These are phyloP conservation scores for Dryobota labecula DNA, from an alignment of 2,888 invertebrate genomes.

Conservation along the genomic window DNA sequence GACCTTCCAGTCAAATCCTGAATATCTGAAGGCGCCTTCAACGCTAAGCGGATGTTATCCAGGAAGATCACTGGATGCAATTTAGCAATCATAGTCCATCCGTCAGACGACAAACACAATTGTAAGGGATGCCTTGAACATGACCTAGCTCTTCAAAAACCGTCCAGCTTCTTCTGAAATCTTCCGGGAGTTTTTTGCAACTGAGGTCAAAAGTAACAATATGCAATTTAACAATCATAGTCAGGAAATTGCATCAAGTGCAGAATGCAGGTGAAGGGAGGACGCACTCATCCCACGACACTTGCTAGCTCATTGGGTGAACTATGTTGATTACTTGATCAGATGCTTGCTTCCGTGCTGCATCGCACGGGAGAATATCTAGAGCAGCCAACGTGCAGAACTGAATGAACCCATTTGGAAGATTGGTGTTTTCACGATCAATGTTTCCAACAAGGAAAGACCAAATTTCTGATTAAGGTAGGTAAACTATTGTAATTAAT, in stretches of 20 bases:
- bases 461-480: background rate
- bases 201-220: slow-evolving; percentile 23
- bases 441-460: slow-evolving; percentile 11
- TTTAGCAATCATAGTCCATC: slow-evolving; percentile 66
- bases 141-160: slow-evolving; percentile 46
- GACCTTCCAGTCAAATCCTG: background rate
- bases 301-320: slow-evolving; percentile 42
- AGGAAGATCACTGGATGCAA: slow-evolving; percentile 72
- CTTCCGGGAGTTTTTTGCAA: slow-evolving; percentile 32
- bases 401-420: slow-evolving; percentile 12
- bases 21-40: slow-evolving; percentile 26
- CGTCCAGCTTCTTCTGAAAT: slow-evolving; percentile 11
- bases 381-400: background rate
- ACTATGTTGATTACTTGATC: slow-evolving; percentile 54
- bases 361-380: slow-evolving; percentile 31
- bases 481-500: background rate
- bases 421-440: slow-evolving; percentile 8
- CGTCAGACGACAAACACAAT: slow-evolving; percentile 62
- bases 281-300: slow-evolving; percentile 46
- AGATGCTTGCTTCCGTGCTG: no score
- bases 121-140: slow-evolving; percentile 65
- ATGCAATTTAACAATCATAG: slow-evolving; percentile 56
- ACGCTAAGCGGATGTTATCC: slow-evolving; percentile 65
- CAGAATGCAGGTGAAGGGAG: slow-evolving; percentile 62
- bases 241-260: slow-evolving; percentile 46